Percentiles rank a stretch among this genome's conserved stretches.
Conservation (phyloP, 1,140 invertebrate species). For the Hormaphis cornu region DNA sequence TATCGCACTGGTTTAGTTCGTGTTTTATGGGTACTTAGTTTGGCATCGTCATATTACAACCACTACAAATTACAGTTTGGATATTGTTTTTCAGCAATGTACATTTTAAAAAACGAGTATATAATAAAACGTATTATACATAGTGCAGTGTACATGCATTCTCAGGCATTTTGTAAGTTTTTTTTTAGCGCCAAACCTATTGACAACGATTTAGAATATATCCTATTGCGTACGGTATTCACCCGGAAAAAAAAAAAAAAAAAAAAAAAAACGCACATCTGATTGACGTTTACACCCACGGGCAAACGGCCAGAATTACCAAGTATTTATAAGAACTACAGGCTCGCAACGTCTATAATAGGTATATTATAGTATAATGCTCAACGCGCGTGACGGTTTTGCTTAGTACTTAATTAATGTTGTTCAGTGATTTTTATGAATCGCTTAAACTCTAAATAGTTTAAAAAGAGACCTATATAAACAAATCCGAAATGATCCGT, state of each 20-base stretch:
- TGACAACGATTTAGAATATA: background rate
- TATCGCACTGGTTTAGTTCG: background rate
- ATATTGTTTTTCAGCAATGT: background rate
- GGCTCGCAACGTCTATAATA: background rate
- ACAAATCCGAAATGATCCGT: background rate
- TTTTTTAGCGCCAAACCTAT: conserved; percentile 6
- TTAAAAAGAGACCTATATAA: background rate
- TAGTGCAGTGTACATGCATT: background rate
- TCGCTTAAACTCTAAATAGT: background rate
- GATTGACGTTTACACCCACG: background rate
- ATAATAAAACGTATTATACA: background rate
- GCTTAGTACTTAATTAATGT: background rate
- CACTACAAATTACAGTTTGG: background rate
- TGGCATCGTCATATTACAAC: background rate
- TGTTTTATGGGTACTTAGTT: background rate
- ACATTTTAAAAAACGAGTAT: background rate
- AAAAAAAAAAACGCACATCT: background rate
- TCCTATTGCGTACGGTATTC: background rate
- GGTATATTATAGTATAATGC: too few relatives aligned
- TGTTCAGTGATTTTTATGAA: conserved; percentile 8
- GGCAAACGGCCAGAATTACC: background rate
- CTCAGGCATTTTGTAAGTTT: background rate
- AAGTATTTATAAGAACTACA: background rate
- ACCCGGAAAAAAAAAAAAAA: background rate
- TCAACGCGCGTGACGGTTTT: background rate